phyloP scores from a whole-genome alignment of 2,113 vertebrate species.

The Chunga burmeisteri region DNA sequence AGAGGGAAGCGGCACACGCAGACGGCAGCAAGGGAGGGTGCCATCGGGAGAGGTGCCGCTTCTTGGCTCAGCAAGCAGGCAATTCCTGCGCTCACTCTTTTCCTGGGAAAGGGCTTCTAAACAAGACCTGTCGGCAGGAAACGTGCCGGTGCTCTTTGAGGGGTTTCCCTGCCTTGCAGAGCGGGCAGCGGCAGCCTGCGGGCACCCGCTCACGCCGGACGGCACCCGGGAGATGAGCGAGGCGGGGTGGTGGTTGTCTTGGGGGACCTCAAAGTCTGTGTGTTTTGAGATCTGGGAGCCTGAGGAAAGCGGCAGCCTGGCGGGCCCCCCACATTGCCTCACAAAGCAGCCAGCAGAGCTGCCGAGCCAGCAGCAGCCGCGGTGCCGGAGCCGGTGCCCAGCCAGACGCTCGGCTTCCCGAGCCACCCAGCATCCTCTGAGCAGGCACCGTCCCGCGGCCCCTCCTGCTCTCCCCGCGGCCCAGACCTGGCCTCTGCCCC shows the following conservation, averaged over 20 bases:
- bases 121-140: neutral
- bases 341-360: neutral
- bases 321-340: rapidly evolving
- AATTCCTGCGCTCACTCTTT: neutral
- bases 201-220: neutral
- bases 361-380: neutral
- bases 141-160: neutral
- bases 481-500: neutral
- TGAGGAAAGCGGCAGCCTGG: neutral
- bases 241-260: neutral
- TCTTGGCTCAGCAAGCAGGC: neutral
- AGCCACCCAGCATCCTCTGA: neutral
- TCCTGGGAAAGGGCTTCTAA: neutral
- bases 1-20: neutral
- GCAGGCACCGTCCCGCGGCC: rapidly evolving
- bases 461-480: neutral
- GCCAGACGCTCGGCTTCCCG: neutral
- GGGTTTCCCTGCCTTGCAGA: neutral
- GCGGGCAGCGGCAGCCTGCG: neutral
- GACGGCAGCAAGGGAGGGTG: neutral
- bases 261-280: neutral
- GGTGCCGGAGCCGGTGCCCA: neutral
- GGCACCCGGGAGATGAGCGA: neutral
- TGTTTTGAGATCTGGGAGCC: neutral
- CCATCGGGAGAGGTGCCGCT: neutral